These are phyloP conservation scores for Ellobius talpinus DNA, from an alignment of 2,113 vertebrate species.

Conservation along the genomic window DNA sequence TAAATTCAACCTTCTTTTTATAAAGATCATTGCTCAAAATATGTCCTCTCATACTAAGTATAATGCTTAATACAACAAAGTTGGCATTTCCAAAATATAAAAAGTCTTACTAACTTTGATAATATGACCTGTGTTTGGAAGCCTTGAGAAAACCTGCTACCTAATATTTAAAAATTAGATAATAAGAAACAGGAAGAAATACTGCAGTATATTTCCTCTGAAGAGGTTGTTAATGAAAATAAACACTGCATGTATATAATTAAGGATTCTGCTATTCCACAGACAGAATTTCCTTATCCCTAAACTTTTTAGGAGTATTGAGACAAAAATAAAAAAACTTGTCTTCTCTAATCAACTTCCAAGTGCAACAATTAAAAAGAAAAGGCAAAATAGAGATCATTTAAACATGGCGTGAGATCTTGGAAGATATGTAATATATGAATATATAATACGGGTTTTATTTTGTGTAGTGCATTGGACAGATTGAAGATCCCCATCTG, in stretches of 20 bases:
- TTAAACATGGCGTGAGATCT: neutral
- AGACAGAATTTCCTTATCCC: neutral
- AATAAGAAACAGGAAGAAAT: neutral
- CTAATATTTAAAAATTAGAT: neutral
- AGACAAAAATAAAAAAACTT: neutral
- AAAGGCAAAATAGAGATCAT: neutral
- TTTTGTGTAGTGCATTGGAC: neutral
- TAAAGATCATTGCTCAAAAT: slow-evolving; percentile 20
- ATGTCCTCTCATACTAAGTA: neutral
- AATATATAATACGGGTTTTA: neutral
- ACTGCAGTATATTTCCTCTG: neutral
- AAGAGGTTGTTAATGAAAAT: neutral
- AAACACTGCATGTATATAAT: neutral
- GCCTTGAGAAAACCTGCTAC: neutral
- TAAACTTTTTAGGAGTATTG: neutral
- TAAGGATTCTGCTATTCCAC: neutral
- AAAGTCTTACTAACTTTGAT: neutral
- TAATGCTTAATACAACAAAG: slow-evolving; percentile 21
- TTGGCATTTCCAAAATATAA: neutral
- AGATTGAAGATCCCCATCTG: neutral
- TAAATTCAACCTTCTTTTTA: neutral
- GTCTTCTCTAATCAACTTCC: neutral
- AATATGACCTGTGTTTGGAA: slow-evolving; percentile 2
- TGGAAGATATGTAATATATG: neutral
- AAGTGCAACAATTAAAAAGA: neutral